A percentile compares a stretch with the other conserved stretches of the same genome.
Conservation (phyloP, 1,140 invertebrate species). For the Monomorium pharaonis region DNA sequence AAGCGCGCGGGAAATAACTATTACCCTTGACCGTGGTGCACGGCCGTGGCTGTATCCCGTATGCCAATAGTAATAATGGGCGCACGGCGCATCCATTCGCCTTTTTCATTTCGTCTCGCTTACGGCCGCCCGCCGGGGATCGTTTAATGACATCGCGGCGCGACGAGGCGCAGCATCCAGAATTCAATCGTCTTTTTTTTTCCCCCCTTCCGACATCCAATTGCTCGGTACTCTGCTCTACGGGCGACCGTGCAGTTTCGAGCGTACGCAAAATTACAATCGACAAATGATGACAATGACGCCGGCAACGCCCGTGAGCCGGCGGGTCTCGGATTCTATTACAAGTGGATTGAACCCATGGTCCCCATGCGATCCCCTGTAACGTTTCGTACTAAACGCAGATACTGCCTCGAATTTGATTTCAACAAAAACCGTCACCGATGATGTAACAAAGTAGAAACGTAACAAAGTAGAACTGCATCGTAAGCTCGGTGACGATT, state of each 20-base stretch:
- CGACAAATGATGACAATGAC: background rate
- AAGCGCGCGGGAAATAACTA: constrained; percentile 11
- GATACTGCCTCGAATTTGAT: background rate
- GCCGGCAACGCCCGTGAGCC: constrained; percentile 1
- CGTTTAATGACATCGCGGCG: constrained; percentile 52
- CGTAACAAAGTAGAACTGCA: no score
- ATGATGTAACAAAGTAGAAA: no score
- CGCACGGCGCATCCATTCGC: constrained; percentile 37
- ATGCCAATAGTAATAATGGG: constrained; percentile 52
- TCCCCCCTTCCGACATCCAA: background rate
- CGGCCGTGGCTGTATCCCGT: constrained; percentile 15
- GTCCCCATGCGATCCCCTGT: background rate
- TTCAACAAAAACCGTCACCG: background rate
- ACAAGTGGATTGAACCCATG: background rate
- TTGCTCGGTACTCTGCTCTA: constrained; percentile 10
- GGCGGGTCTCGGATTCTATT: background rate
- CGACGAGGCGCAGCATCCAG: constrained; percentile 1
- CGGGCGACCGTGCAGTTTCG: constrained; percentile 33
- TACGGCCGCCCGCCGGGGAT: constrained; percentile 28
- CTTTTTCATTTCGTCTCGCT: constrained; percentile 47
- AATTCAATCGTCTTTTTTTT: constrained; percentile 35
- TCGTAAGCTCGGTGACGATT: background rate
- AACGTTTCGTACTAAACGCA: constrained; percentile 11
- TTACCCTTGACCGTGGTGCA: constrained; percentile 37
- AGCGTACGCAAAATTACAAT: constrained; percentile 43